Conservation (phyloP, 2,113 vertebrate species). For the Sinocyclocheilus rhinocerous region DNA sequence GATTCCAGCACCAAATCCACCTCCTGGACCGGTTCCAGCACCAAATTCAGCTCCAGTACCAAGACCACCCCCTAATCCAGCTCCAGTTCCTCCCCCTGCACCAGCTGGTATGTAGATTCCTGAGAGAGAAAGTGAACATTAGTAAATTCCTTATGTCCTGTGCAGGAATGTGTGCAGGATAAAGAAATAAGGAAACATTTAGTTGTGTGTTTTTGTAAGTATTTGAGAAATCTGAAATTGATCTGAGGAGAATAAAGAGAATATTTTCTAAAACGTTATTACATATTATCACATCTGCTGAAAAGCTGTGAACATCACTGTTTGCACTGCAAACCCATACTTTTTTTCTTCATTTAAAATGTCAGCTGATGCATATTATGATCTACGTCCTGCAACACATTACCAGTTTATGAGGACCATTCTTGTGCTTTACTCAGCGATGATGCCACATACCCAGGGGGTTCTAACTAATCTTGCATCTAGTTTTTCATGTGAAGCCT, state of each 20-base stretch:
- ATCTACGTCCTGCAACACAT: constrained; percentile 25
- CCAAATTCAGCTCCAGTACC: constrained; percentile 49
- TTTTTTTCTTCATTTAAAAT: neutral
- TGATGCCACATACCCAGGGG: constrained; percentile 14
- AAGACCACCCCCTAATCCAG: constrained; percentile 46
- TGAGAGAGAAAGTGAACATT: constrained; percentile 51
- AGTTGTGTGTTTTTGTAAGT: neutral
- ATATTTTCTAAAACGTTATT: neutral
- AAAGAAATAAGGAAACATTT: neutral
- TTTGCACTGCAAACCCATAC: neutral
- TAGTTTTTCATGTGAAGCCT: constrained; percentile 17
- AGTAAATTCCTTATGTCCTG: neutral
- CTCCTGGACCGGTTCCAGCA: constrained; percentile 27
- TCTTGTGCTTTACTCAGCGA: neutral
- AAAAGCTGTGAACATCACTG: neutral
- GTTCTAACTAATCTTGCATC: neutral
- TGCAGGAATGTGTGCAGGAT: neutral
- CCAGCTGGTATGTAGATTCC: constrained; percentile 74
- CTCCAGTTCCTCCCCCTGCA: constrained; percentile 53
- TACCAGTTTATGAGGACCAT: constrained; percentile 32
- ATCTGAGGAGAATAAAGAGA: neutral
- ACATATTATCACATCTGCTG: neutral
- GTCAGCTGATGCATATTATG: neutral
- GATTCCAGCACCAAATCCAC: constrained; percentile 38
- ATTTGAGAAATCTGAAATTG: neutral